Conservation (phyloP, 2,113 vertebrate species). For the Dicentrarchus labrax region DNA sequence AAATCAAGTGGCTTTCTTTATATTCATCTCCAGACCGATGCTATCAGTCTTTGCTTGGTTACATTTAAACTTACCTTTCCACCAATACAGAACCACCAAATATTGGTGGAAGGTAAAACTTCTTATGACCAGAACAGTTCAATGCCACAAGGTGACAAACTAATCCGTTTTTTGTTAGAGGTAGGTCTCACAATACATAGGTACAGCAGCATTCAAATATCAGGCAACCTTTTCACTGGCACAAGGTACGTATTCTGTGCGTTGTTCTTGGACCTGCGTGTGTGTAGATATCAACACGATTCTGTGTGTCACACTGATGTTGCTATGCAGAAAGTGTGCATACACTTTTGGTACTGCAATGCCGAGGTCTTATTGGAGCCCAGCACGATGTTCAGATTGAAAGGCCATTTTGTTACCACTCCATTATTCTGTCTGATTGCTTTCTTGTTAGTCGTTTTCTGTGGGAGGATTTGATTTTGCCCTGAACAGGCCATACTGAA, state of each 20-base stretch:
- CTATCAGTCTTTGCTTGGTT: conserved; percentile 15
- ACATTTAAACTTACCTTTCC: conserved; percentile 13
- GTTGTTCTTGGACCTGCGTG: neutral
- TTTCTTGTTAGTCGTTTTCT: conserved; percentile 50
- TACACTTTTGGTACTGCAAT: conserved; percentile 3
- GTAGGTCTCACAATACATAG: neutral
- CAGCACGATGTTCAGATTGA: conserved; percentile 41
- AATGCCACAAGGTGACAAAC: conserved; percentile 34
- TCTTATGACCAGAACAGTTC: conserved; percentile 24
- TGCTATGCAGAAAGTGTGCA: conserved; percentile 2
- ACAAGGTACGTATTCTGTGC: conserved; percentile 6
- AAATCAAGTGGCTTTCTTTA: conserved; percentile 28
- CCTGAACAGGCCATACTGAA: conserved; percentile 16
- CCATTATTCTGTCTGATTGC: conserved; percentile 67
- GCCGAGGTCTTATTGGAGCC: conserved; percentile 18
- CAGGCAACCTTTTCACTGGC: neutral
- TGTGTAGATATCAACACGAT: neutral
- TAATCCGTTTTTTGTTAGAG: conserved; percentile 13
- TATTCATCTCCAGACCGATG: conserved; percentile 16
- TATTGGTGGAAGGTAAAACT: conserved; percentile 4
- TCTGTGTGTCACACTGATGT: conserved; percentile 19
- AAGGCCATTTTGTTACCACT: conserved; percentile 49
- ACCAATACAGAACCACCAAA: conserved; percentile 1
- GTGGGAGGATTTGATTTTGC: conserved; percentile 56
- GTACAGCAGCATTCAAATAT: conserved; percentile 7